Evolutionary conservation across 2,797 vertebrate species (phyloP).

Genomic region (Helicolenus hilgendorfi): DNA sequence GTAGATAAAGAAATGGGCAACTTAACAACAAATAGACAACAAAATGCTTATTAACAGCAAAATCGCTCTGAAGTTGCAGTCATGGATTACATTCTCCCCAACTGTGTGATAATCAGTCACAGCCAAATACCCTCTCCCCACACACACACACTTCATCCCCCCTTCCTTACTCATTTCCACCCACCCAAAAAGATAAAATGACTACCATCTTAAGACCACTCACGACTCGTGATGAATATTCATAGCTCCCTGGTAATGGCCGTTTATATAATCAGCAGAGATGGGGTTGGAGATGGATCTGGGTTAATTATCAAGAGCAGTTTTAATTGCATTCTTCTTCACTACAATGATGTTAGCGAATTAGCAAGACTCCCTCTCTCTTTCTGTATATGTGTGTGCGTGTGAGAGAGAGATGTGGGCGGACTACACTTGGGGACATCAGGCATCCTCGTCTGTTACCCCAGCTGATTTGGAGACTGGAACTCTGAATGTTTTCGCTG

Average conservation of each 20-base stretch:
- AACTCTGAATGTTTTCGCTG: slow-evolving; percentile 34
- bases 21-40: slow-evolving; percentile 62
- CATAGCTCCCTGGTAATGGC: slow-evolving; percentile 78
- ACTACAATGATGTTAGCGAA: slow-evolving; percentile 73
- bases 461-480: slow-evolving; percentile 45
- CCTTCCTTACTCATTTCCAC: slow-evolving; percentile 46
- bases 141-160: neutral
- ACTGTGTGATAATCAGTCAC: slow-evolving; percentile 66
- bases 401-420: slow-evolving; percentile 7
- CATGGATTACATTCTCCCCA: slow-evolving; percentile 68
- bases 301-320: slow-evolving; percentile 85
- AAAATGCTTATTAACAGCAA: slow-evolving; percentile 69
- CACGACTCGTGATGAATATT: slow-evolving; percentile 79
- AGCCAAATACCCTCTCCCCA: slow-evolving; percentile 34
- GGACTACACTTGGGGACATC: slow-evolving; percentile 34
- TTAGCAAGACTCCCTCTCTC: slow-evolving; percentile 58
- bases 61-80: slow-evolving; percentile 70
- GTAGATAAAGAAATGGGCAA: slow-evolving; percentile 62
- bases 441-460: slow-evolving; percentile 48
- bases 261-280: slow-evolving; percentile 83
- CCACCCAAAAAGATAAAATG: slow-evolving; percentile 72
- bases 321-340: slow-evolving; percentile 85
- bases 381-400: slow-evolving; percentile 13
- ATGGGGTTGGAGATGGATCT: slow-evolving; percentile 81
- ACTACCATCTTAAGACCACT: slow-evolving; percentile 75